phyloP scores from a whole-genome alignment of 2,797 vertebrate genomes.

The Spinus olivaceus region DNA sequence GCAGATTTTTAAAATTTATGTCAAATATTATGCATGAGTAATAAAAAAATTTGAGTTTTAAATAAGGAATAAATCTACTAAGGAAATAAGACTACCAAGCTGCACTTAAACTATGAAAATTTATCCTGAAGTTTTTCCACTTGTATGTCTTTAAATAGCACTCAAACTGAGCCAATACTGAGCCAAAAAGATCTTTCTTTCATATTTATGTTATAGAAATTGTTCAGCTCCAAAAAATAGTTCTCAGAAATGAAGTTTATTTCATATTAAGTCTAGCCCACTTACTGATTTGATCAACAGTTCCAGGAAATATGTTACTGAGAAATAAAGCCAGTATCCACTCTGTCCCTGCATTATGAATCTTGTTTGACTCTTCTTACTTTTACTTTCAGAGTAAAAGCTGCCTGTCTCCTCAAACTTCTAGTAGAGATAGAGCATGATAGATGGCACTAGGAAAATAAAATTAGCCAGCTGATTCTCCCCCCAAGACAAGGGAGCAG shows the following conservation, averaged over 20 bases:
- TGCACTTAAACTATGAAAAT: background rate
- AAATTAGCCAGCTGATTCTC: background rate
- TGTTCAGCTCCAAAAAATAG: background rate
- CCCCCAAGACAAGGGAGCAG: background rate
- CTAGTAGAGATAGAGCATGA: background rate
- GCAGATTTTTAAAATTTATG: background rate
- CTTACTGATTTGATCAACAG: background rate
- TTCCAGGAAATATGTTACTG: background rate
- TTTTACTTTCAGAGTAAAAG: background rate
- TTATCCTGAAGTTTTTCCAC: background rate
- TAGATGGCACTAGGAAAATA: background rate
- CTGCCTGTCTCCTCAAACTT: background rate
- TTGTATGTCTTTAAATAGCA: background rate
- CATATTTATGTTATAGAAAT: background rate
- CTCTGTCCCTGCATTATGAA: background rate
- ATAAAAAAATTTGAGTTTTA: background rate
- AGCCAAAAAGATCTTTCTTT: background rate
- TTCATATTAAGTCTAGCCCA: background rate
- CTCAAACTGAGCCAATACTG: background rate
- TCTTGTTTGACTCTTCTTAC: background rate
- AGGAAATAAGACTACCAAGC: background rate
- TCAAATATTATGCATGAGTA: background rate
- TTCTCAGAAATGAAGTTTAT: background rate
- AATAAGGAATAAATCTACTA: background rate
- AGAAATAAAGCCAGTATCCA: background rate